A percentile compares a stretch with the other conserved stretches of the same genome.
phyloP scores from a whole-genome alignment of 1,140 invertebrate species.

The Drusus annulatus region DNA sequence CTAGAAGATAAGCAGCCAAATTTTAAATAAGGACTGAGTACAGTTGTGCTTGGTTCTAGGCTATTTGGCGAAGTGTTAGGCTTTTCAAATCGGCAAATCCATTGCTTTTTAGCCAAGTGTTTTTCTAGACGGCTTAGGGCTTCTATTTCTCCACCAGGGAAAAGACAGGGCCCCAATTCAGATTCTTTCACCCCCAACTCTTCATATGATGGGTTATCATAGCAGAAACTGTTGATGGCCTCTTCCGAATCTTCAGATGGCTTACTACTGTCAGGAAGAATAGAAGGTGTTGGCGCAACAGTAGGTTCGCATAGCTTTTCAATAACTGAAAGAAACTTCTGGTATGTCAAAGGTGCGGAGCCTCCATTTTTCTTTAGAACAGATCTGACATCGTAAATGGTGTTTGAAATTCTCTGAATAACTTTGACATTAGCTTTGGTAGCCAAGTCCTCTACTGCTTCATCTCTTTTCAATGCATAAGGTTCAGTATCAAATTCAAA shows the following conservation, averaged over 20 bases:
- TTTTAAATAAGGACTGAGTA: slow-evolving; percentile 82
- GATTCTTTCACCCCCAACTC: slow-evolving; percentile 73
- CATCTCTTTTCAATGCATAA: slow-evolving; percentile 76
- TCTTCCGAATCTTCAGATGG: slow-evolving; percentile 70
- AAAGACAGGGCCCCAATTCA: slow-evolving; percentile 69
- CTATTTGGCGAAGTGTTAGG: slow-evolving; percentile 83
- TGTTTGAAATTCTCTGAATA: slow-evolving; percentile 77
- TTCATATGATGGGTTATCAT: slow-evolving; percentile 75
- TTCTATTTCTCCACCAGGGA: slow-evolving; percentile 80
- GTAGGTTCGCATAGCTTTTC: slow-evolving; percentile 71
- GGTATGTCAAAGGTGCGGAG: slow-evolving; percentile 79
- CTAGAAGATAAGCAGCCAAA: slow-evolving; percentile 82
- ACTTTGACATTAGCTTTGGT: slow-evolving; percentile 74
- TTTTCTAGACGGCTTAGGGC: slow-evolving; percentile 75
- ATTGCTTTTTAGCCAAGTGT: slow-evolving; percentile 75
- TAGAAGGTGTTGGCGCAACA: slow-evolving; percentile 69
- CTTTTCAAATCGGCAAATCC: slow-evolving; percentile 83
- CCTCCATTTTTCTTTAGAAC: slow-evolving; percentile 78
- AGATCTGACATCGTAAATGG: slow-evolving; percentile 78
- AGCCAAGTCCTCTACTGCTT: slow-evolving; percentile 74
- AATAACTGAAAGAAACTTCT: slow-evolving; percentile 78
- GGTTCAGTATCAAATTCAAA: slow-evolving; percentile 83
- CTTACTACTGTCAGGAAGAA: slow-evolving; percentile 66
- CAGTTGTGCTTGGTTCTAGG: slow-evolving; percentile 80
- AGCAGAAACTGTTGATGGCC: slow-evolving; percentile 63